These are phyloP conservation scores for Murina feae DNA, from an alignment of 2,113 vertebrate genomes.

Conservation along the genomic window DNA sequence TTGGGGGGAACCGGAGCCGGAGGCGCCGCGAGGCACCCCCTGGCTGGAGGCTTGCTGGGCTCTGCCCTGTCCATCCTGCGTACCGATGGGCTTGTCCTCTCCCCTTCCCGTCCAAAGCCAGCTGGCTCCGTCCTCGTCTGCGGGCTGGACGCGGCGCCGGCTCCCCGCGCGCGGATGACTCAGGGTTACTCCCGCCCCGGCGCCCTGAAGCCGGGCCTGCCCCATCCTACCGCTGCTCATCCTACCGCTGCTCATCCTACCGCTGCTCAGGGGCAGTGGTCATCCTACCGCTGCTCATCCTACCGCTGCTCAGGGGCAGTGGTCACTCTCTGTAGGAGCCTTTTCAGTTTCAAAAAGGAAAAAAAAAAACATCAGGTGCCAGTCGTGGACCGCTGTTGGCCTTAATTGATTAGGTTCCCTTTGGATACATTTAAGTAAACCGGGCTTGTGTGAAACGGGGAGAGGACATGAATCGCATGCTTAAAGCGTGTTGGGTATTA, in stretches of 20 bases:
- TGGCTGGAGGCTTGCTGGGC: neutral
- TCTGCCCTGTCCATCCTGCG: neutral
- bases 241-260: neutral
- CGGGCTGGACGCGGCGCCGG: neutral
- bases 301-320: neutral
- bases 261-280: neutral
- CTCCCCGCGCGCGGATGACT: neutral
- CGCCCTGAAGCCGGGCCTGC: neutral
- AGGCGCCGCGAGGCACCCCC: neutral
- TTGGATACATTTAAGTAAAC: neutral
- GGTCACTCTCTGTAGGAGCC: neutral
- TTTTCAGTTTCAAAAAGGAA: neutral
- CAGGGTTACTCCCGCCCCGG: neutral
- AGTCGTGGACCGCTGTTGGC: neutral
- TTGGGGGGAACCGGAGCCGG: neutral
- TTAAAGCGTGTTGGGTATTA: neutral
- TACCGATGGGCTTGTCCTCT: neutral
- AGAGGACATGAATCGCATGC: neutral
- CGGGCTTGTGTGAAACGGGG: neutral
- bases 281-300: neutral
- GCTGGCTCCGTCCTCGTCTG: neutral
- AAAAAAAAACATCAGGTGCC: neutral
- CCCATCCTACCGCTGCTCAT: neutral
- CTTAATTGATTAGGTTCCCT: neutral
- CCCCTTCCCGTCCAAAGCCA: neutral